phyloP scores from a whole-genome alignment of 1,140 invertebrate species.

The Neodiprion pinetum region DNA sequence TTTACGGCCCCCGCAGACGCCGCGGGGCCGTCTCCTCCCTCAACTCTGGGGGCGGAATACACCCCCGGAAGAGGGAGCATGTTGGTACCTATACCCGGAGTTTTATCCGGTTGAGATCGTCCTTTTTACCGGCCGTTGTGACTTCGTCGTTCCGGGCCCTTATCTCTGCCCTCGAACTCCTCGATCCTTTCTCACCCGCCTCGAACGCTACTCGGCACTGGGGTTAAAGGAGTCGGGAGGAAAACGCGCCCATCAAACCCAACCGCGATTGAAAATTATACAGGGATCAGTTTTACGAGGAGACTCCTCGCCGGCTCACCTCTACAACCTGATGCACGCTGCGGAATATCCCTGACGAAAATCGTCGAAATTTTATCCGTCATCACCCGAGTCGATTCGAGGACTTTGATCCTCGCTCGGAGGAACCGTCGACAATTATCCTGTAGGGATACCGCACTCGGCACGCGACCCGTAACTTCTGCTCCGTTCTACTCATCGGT shows the following conservation, averaged over 20 bases:
- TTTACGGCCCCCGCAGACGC: conserved; percentile 51
- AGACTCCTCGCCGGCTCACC: conserved; percentile 40
- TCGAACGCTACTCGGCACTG: background rate
- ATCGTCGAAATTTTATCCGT: too few relatives aligned
- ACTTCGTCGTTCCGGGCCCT: conserved; percentile 62
- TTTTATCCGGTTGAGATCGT: conserved; percentile 57
- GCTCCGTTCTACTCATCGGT: too few relatives aligned
- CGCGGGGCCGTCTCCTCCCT: conserved; percentile 22
- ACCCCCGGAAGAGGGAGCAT: background rate
- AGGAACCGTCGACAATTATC: too few relatives aligned
- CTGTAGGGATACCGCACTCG: too few relatives aligned
- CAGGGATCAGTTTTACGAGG: conserved; percentile 63
- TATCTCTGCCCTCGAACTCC: conserved; percentile 46
- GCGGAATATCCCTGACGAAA: too few relatives aligned
- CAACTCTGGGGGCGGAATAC: conserved; percentile 38
- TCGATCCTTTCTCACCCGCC: background rate
- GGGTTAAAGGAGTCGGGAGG: too few relatives aligned
- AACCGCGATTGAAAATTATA: conserved; percentile 63
- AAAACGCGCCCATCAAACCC: conserved; percentile 61
- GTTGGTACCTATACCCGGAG: conserved; percentile 12
- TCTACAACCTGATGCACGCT: too few relatives aligned
- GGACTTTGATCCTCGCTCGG: too few relatives aligned
- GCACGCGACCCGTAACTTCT: too few relatives aligned
- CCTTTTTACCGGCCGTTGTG: conserved; percentile 63
- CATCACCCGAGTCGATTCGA: too few relatives aligned